Conservation (phyloP, 1,140 invertebrate species). For the Calephelis nemesis region DNA sequence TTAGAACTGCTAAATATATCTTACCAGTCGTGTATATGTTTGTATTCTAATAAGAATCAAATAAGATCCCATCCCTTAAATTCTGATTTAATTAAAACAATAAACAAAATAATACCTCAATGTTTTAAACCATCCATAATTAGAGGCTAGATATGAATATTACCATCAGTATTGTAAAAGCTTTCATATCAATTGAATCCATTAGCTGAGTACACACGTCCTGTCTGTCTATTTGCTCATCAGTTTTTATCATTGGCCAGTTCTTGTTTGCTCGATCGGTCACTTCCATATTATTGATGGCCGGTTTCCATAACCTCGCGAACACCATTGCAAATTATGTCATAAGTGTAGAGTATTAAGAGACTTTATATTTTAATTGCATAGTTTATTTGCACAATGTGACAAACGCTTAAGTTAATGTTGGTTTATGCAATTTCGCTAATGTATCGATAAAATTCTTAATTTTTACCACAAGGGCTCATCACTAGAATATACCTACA, state of each 20-base stretch:
- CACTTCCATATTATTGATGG: constrained; percentile 74
- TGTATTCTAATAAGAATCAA: too few species aligned
- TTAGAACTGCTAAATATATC: too few species aligned
- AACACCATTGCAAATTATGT: constrained; percentile 45
- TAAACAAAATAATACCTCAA: not conserved
- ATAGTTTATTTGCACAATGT: constrained; percentile 29
- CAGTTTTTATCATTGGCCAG: constrained; percentile 78
- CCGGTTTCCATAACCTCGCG: constrained; percentile 44
- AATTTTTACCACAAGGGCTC: not conserved
- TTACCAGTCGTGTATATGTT: too few species aligned
- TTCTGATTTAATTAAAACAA: not conserved
- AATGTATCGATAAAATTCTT: constrained; percentile 34
- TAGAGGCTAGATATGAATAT: constrained; percentile 59
- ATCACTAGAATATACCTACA: too few species aligned
- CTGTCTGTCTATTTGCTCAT: constrained; percentile 76
- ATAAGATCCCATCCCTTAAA: too few species aligned
- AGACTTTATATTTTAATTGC: constrained; percentile 36
- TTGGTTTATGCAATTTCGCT: constrained; percentile 42
- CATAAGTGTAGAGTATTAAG: constrained; percentile 42
- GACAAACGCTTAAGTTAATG: constrained; percentile 37
- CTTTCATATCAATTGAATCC: constrained; percentile 79
- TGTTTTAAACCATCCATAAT: constrained; percentile 47
- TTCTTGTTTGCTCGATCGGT: constrained; percentile 75
- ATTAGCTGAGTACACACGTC: constrained; percentile 77
- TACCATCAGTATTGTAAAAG: constrained; percentile 72